Percentiles rank a stretch among this genome's conserved stretches.
Evolutionary conservation across 1,140 invertebrate species (phyloP).

Genomic region (Antheraea pernyi): DNA sequence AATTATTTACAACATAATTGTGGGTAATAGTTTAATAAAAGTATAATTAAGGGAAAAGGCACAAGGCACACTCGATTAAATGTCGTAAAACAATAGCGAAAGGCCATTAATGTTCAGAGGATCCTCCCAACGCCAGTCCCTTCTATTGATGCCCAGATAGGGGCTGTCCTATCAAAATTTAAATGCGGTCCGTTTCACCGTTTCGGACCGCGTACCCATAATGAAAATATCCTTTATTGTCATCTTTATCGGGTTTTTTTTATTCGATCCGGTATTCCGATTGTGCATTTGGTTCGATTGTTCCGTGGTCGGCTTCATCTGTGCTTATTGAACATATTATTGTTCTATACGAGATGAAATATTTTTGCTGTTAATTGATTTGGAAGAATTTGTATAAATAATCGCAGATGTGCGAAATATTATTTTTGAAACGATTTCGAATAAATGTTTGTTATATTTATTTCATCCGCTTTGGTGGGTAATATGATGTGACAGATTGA

Average conservation of each 20-base stretch:
- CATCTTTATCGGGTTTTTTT: constrained; percentile 28
- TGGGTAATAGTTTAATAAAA: constrained; percentile 28
- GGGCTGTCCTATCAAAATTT: constrained; percentile 43
- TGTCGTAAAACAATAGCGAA: constrained; percentile 44
- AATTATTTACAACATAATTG: not conserved
- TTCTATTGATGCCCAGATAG: constrained; percentile 46
- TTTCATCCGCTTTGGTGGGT: no score
- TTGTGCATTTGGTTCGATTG: constrained; percentile 16
- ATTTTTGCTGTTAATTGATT: no score
- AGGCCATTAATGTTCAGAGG: constrained; percentile 37
- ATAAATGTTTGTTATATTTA: no score
- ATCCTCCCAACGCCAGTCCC: constrained; percentile 35
- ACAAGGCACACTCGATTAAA: constrained; percentile 36
- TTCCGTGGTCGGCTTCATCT: constrained; percentile 8
- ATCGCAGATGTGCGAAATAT: no score
- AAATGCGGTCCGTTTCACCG: constrained; percentile 43
- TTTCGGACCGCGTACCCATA: constrained; percentile 29
- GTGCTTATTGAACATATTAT: constrained; percentile 4
- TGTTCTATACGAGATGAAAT: not conserved
- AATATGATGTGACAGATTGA: no score
- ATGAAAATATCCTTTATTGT: constrained; percentile 44
- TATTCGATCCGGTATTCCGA: constrained; percentile 24
- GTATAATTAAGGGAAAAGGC: constrained; percentile 26
- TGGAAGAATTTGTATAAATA: no score
- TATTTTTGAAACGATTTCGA: no score